Base-by-base conservation (phyloP, 2,888 invertebrate genomes). In the Prosapia bicincta region DNA sequence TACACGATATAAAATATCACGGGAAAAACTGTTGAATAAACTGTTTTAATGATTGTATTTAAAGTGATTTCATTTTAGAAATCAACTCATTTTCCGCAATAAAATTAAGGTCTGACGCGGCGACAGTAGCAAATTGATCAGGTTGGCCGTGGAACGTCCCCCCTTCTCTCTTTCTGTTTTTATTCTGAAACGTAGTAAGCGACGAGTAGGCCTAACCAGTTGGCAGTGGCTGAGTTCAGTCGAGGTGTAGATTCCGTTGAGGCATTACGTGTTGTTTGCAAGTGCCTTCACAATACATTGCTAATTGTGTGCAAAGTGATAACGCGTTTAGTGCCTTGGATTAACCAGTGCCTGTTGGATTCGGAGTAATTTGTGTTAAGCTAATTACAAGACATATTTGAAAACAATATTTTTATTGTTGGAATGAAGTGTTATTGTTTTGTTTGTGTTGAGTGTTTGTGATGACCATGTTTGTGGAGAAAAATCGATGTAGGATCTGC, bases 381-480 rank as follows among this genome's bases (percentile, higher is more conserved):
- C n/a, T n/a, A n/a, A n/a, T n/a, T n/a, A n/a, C n/a, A n/a, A n/a
- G n/a, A n/a, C n/a, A n/a, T n/a, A n/a, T n/a, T n/a, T n/a, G n/a
- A n/a, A n/a, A n/a, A n/a, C n/a, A n/a, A n/a, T n/a, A n/a, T n/a
- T n/a, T n/a, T n/a, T n/a, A n/a, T n/a, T n/a, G 30, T 30, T 70
- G 28, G 24, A 69, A 32, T 69, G 69, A 26, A 24, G 20, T 24
- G 70, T n/a, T 9, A 26, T 0, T 13, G 5, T 10, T 26, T 65
- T 72, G 72, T 66, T 3, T 66, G 66, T 66, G 72, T 23, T 67
- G 24, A 26, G 30, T 66, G 66, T 24, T 30, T 15, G 24, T 28
- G 69, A 30, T 72, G 66, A 72, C 66, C 26, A 74, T 74, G 74
- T 74, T 74, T 30, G 20, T 54, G 15, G 74, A 74, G 69, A 74